Percentiles rank a stretch among this genome's conserved stretches.
phyloP scores from a whole-genome alignment of 2,888 invertebrate species.

The Rotaria sp. region DNA sequence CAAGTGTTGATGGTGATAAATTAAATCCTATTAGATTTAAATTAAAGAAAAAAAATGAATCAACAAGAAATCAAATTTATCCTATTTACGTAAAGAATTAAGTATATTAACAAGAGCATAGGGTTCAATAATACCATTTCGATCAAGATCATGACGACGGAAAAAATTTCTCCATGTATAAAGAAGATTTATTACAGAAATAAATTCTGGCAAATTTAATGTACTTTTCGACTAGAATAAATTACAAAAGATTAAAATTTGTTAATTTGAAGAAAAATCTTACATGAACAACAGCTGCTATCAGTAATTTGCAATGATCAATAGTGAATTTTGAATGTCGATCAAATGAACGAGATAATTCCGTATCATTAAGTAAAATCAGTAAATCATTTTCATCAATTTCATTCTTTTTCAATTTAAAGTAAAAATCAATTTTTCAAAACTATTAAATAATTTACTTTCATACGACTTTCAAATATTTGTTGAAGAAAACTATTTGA shows the following conservation, averaged over 20 bases:
- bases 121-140: conserved; percentile 26
- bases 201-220: background rate
- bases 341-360: conserved; percentile 5
- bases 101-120: conserved; percentile 16
- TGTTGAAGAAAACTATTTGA: conserved; percentile 6
- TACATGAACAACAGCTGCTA: background rate
- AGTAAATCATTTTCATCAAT: conserved; percentile 22
- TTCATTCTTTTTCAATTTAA: background rate
- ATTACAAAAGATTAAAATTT: background rate
- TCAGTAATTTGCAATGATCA: conserved; percentile 8
- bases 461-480: background rate
- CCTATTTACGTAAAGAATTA: background rate
- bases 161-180: conserved; percentile 12
- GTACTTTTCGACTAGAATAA: background rate
- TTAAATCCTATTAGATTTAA: background rate
- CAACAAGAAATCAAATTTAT: background rate
- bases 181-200: background rate
- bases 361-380: background rate
- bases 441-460: background rate
- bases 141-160: conserved; percentile 25
- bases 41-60: background rate
- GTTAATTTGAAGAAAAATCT: background rate
- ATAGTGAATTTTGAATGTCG: conserved; percentile 2
- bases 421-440: too few species aligned
- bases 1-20: conserved; percentile 7